A percentile compares a stretch with the other conserved stretches of the same genome.
Conservation (phyloP, 2,113 vertebrate genomes). For the Empidonax traillii region DNA sequence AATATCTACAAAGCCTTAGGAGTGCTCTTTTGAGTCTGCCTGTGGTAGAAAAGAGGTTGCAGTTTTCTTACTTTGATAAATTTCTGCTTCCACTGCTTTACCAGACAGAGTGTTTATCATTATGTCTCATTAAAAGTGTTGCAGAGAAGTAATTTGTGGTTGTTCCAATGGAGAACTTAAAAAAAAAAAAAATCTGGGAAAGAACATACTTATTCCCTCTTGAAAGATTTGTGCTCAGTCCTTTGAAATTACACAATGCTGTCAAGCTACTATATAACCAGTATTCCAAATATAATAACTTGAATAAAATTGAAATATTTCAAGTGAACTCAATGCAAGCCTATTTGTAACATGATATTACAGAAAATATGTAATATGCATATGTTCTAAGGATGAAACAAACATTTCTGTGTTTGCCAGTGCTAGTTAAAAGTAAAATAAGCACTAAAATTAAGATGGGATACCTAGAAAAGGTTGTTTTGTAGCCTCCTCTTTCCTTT, state of each 20-base stretch:
- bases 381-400: background rate
- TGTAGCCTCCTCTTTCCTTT: background rate
- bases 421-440: background rate
- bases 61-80: background rate
- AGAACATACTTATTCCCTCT: background rate
- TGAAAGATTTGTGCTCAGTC: background rate
- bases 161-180: background rate
- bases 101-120: background rate
- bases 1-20: background rate
- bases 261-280: background rate
- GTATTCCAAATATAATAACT: background rate
- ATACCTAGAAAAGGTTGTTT: background rate
- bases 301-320: slow-evolving; percentile 21
- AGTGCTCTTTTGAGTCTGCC: background rate
- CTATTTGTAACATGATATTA: background rate
- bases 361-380: background rate
- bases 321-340: background rate
- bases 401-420: background rate
- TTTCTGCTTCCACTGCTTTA: background rate
- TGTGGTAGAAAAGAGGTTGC: background rate
- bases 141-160: background rate
- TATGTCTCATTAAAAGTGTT: background rate
- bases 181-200: background rate
- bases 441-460: background rate
- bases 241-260: background rate